These are phyloP conservation scores for Conchocele bisecta DNA, from an alignment of 2,888 invertebrate species.

Conservation along the genomic window DNA sequence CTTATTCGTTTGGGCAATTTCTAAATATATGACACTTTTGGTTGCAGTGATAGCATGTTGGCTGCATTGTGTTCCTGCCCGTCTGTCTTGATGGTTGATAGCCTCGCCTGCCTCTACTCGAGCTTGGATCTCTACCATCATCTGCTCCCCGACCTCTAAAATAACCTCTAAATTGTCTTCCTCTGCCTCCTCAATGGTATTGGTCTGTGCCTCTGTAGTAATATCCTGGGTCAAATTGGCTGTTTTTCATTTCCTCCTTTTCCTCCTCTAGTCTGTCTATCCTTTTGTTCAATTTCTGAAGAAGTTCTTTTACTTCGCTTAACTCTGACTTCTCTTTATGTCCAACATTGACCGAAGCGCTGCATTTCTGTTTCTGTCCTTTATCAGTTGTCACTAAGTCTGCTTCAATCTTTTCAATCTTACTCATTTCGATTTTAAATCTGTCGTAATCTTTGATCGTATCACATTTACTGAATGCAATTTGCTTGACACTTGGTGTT, in stretches of 20 bases:
- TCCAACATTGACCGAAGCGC: neutral
- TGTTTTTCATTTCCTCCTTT: neutral
- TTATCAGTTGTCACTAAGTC: neutral
- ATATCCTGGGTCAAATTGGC: neutral
- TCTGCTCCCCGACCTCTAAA: neutral
- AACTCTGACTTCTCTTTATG: slow-evolving; percentile 7
- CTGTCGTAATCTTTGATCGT: slow-evolving; percentile 14
- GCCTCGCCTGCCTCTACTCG: neutral
- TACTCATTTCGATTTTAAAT: slow-evolving; percentile 30
- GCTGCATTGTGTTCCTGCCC: slow-evolving; percentile 2
- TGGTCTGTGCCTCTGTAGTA: neutral
- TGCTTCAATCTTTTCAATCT: slow-evolving; percentile 16
- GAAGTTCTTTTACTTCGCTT: slow-evolving; percentile 21
- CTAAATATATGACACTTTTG: slow-evolving; percentile 9
- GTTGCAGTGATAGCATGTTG: slow-evolving; percentile 13
- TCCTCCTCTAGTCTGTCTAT: slow-evolving; percentile 15
- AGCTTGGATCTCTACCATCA: neutral
- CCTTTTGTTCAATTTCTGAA: slow-evolving; percentile 13
- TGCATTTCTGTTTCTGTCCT: neutral
- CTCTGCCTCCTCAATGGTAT: neutral
- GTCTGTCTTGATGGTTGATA: slow-evolving; percentile 3
- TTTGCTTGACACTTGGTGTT: slow-evolving; percentile 3
- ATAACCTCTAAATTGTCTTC: neutral
- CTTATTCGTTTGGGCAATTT: slow-evolving; percentile 29
- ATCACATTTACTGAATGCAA: slow-evolving; percentile 23